Percentiles rank a stretch among this genome's conserved stretches.
These are phyloP conservation scores for Entomobrya multifasciata DNA, from an alignment of 2,888 invertebrate genomes.

Conservation along the genomic window DNA sequence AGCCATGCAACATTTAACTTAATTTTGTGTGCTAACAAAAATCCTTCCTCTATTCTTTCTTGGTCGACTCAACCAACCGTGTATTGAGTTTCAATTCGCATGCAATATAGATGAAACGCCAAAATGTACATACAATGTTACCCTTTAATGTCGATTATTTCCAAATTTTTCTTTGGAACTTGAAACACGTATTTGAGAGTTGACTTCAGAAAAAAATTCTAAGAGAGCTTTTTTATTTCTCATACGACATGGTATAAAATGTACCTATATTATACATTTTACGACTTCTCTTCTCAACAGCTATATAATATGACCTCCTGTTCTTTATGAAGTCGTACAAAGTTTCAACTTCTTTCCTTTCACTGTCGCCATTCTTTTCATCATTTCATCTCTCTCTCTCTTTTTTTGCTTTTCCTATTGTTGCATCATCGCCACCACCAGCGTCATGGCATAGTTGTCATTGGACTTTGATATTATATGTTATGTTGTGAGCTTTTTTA, in stretches of 20 bases:
- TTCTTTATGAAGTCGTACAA: constrained; percentile 29
- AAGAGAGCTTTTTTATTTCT: constrained; percentile 7
- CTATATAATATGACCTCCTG: constrained; percentile 26
- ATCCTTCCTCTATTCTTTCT: no score
- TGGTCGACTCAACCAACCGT: no score
- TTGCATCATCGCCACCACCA: constrained; percentile 34
- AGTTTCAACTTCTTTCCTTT: constrained; percentile 51
- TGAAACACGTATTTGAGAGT: neutral
- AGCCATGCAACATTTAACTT: no score
- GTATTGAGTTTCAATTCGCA: no score
- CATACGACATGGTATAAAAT: constrained; percentile 19
- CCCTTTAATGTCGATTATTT: no score
- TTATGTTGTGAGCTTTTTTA: neutral
- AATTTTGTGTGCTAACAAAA: no score
- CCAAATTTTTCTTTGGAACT: no score
- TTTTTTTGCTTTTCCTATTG: constrained; percentile 25
- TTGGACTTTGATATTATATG: constrained; percentile 18
- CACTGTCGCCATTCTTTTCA: constrained; percentile 25
- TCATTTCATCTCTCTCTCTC: neutral
- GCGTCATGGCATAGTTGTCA: neutral
- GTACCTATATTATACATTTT: constrained; percentile 13
- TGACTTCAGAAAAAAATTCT: constrained; percentile 23
- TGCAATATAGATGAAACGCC: no score
- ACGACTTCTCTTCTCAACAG: neutral
- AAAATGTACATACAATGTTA: no score